phyloP scores from a whole-genome alignment of 1,140 invertebrate species.

The Heterodera schachtii region DNA sequence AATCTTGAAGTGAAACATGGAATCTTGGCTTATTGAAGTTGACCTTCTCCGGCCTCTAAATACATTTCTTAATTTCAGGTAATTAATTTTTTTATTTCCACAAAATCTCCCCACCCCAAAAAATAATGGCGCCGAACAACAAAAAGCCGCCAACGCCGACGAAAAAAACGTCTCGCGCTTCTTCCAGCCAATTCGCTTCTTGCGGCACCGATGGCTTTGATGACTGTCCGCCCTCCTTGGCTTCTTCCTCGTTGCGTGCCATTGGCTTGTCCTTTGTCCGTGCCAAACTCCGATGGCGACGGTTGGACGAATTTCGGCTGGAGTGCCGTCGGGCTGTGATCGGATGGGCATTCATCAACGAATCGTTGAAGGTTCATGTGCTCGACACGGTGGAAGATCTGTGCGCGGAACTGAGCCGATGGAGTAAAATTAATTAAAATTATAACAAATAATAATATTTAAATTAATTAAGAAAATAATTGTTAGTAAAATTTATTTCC shows the following conservation, averaged over 20 bases:
- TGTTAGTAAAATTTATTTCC: too few species aligned
- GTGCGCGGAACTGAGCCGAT: conserved; percentile 40
- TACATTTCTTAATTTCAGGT: too few species aligned
- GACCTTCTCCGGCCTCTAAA: too few species aligned
- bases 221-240: conserved; percentile 2
- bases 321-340: conserved; percentile 18
- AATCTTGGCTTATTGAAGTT: too few species aligned
- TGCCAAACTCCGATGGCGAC: conserved; percentile 32
- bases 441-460: too few species aligned
- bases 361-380: conserved; percentile 25
- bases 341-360: conserved; percentile 24
- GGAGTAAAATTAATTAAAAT: conserved; percentile 46
- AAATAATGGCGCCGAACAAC: neutral
- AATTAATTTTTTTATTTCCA: too few species aligned
- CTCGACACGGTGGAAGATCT: conserved; percentile 38
- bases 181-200: too few species aligned
- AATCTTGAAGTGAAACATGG: too few species aligned
- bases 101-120: neutral
- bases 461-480: too few species aligned
- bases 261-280: conserved; percentile 23
- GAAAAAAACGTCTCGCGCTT: neutral
- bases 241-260: conserved; percentile 1
- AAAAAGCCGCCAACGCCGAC: neutral
- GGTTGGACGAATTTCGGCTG: conserved; percentile 25
- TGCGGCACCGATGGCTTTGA: neutral